Conservation (phyloP, 1,140 invertebrate genomes). For the Amphibalanus amphitrite region DNA sequence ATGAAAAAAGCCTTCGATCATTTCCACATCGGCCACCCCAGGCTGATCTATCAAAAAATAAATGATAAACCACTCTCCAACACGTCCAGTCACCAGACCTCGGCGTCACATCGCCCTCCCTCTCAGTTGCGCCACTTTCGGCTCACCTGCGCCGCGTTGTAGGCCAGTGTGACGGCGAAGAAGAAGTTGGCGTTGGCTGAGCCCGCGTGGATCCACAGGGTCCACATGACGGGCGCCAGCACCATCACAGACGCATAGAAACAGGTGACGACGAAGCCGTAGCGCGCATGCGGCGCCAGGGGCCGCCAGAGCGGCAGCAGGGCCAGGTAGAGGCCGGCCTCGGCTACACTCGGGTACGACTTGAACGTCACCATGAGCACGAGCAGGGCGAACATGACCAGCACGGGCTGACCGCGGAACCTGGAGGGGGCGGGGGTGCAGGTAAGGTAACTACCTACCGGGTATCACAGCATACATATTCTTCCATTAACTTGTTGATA, state of each 20-base stretch:
- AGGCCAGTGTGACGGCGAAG: slow-evolving; percentile 91
- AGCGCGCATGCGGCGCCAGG: slow-evolving; percentile 62
- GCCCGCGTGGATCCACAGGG: slow-evolving; percentile 94
- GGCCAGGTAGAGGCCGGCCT: slow-evolving; percentile 80
- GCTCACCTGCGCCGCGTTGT: slow-evolving; percentile 66
- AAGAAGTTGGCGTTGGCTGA: slow-evolving; percentile 99
- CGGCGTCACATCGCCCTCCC: slow-evolving; percentile 1
- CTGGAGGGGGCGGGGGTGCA: slow-evolving; percentile 23
- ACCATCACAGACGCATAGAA: slow-evolving; percentile 74
- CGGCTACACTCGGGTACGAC: slow-evolving; percentile 88
- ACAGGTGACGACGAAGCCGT: slow-evolving; percentile 76
- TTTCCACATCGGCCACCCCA: too few relatives aligned
- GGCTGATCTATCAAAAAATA: too few relatives aligned
- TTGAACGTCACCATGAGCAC: slow-evolving; percentile 81
- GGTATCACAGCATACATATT: too few relatives aligned
- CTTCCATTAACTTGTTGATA: too few relatives aligned
- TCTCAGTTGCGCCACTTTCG: neutral
- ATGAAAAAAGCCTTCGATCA: too few relatives aligned
- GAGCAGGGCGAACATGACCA: slow-evolving; percentile 67
- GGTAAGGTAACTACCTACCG: too few relatives aligned
- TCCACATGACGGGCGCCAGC: slow-evolving; percentile 86
- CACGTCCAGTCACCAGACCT: slow-evolving; percentile 5
- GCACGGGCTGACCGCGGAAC: slow-evolving; percentile 66
- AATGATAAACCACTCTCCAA: too few relatives aligned
- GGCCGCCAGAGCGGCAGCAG: slow-evolving; percentile 82